Conservation (phyloP, 2,888 invertebrate species). For the Rhabditophanes sp. region DNA sequence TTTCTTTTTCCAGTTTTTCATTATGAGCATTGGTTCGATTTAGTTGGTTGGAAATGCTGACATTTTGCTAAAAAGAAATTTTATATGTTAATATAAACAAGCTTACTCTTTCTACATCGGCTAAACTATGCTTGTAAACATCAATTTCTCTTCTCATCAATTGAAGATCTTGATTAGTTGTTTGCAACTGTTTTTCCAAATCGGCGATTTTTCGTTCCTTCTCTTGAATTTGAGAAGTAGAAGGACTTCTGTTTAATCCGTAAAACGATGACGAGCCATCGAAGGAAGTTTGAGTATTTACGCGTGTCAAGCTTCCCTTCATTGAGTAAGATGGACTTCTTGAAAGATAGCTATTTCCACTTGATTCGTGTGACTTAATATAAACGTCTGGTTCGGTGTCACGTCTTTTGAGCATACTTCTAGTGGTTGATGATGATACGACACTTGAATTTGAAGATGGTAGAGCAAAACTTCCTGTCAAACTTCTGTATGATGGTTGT, state of each 20-base stretch:
- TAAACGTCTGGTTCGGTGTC: too few species aligned
- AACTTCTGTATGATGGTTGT: too few species aligned
- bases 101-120: slow-evolving; percentile 23
- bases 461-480: too few species aligned
- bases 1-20: slow-evolving; percentile 15
- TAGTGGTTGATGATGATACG: too few species aligned
- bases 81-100: too few species aligned
- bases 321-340: slow-evolving; percentile 12
- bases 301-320: slow-evolving; percentile 6
- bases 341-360: slow-evolving; percentile 9
- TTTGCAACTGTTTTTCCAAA: slow-evolving; percentile 21
- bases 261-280: slow-evolving; percentile 9
- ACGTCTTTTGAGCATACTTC: too few species aligned
- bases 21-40: slow-evolving; percentile 16
- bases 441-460: too few species aligned
- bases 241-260: slow-evolving; percentile 11
- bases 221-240: slow-evolving; percentile 21
- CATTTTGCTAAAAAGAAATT: slow-evolving; percentile 19
- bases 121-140: slow-evolving; percentile 30
- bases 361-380: too few species aligned
- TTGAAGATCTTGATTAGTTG: slow-evolving; percentile 23
- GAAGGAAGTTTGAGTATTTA: slow-evolving; percentile 8
- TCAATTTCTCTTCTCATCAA: slow-evolving; percentile 28
- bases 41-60: slow-evolving; percentile 18
- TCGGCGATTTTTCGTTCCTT: slow-evolving; percentile 24